Base-by-base conservation (phyloP, 1,140 invertebrate genomes). In the Drosophila malerkotliana region DNA sequence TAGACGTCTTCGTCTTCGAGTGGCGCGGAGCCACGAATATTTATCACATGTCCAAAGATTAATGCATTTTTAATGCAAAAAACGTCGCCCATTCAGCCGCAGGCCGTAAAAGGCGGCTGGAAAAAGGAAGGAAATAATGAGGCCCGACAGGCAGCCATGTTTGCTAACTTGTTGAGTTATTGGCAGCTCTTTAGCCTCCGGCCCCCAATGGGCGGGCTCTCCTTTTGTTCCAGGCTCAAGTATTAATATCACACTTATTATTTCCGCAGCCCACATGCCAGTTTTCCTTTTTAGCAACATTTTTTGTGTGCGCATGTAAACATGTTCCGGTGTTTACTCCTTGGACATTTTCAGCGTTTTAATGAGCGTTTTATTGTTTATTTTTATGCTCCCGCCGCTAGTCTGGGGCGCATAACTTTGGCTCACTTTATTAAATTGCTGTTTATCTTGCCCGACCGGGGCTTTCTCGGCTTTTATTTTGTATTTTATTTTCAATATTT, bases 221-320 rank as follows among this genome's bases (percentile, higher is more conserved):
- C 60, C n/a, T 48, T 75, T 75, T 75, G 72, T 74, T 34, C 53
- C 61, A 45, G 5, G 66, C 49, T 24, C 61, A 62, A 69, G 76
- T 85, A 81, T 74, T 85, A 87, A 85, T 87, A 85, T 80, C 81
- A 77, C 77, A 81, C 81, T 87, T 85, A 77, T 85, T 87, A 77
- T 78, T 78, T 74, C 44, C 64, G 48, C 60, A 59, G 28, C 54
- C 45, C 59, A 12, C 54, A 30, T 39, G 26, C 26, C 55, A 48
- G 44, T 34, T 32, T 41, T 37, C 10, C 51, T 41, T 68, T 53
- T 45, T 53, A 54, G 37, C 21, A 37, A 12, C 54, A 57, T 28
- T 21, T 64, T 32, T 48, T 28, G 32, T 48, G 15, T 26, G 45
- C 63, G 34, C 59, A 45, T 67, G 63, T 67, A 67, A 49, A 48